Base-by-base conservation (phyloP, 2,888 invertebrate genomes). In the Ochropleura plecta region DNA sequence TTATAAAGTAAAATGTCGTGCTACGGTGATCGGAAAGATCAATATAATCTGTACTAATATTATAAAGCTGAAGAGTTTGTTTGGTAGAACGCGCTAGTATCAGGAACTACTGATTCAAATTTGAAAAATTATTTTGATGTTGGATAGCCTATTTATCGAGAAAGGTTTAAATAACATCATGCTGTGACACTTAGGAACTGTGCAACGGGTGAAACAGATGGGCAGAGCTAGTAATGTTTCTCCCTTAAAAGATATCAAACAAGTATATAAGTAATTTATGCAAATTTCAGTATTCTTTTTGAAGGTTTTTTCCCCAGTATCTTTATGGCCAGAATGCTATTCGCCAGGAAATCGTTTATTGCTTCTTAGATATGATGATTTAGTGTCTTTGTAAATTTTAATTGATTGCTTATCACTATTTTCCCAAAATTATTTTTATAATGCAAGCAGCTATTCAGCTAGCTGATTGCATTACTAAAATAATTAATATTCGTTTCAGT, bases 1-100 rank as follows among this genome's bases (percentile, higher is more conserved):
- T 20, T 59, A 20, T 69, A 2, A 63, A 14, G 42, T 68, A 68
- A 60, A 68, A 68, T 63, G n/a, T 66, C 62, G 63, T 12, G 30
- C 46, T 2, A 20, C n/a, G 18, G 14, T 16, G 42, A 7, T 55
- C 59, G n/a, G 12, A 62, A 66, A 62, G 0, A 48, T 20, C 40
- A 42, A 57, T 46, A 30, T 30, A 30, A 30, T 3, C 30, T 30
- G 30, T 30, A 30, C 30, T 30, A 30, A 30, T 30, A 30, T 30
- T 30, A 30, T 30, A 30, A 30, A 30, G 30, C 30, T 2, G 3
- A 30, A 30, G 30, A 30, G 30, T 30, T 30, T 30, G 30, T 30
- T 30, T 30, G 30, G 30, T 30, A 30, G 30, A 30, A 30, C 30
- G 30, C 3, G 1, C 30, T 30, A 30, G 30, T 30, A 30, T 30